These are phyloP conservation scores for Drosophila acutilabella DNA, from an alignment of 2,888 invertebrate genomes.

Conservation along the genomic window DNA sequence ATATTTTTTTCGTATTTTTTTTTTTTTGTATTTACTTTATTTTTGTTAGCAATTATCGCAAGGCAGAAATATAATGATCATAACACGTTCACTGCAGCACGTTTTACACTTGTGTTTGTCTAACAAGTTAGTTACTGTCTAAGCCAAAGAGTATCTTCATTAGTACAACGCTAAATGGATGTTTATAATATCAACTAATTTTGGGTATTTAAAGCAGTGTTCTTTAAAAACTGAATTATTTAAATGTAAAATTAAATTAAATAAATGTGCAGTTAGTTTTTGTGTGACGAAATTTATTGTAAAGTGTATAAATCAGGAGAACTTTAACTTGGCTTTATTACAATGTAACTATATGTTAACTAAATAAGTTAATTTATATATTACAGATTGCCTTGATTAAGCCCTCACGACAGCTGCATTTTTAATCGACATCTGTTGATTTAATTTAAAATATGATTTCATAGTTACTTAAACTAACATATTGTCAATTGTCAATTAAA, in stretches of 20 bases:
- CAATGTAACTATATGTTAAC: no score
- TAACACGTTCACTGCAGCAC: slow-evolving; percentile 45
- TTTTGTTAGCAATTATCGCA: slow-evolving; percentile 30
- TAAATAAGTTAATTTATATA: not conserved
- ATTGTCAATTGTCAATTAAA: slow-evolving; percentile 1
- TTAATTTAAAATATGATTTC: slow-evolving; percentile 17
- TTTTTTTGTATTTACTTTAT: slow-evolving; percentile 12
- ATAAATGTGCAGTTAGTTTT: not conserved
- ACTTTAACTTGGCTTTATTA: no score
- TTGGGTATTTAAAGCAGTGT: no score
- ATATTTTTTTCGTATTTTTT: not conserved
- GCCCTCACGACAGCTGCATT: not conserved
- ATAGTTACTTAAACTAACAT: not conserved
- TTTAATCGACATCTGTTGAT: not conserved
- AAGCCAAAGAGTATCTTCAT: slow-evolving; percentile 3
- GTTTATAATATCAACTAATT: no score
- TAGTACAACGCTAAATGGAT: not conserved
- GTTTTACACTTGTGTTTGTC: slow-evolving; percentile 40
- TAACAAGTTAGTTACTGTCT: slow-evolving; percentile 14
- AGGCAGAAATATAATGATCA: slow-evolving; percentile 15
- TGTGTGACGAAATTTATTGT: no score
- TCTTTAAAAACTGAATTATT: no score
- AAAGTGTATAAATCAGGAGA: no score
- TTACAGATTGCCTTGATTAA: not conserved
- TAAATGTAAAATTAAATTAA: not conserved